phyloP scores from a whole-genome alignment of 2,113 vertebrate genomes.

The Pleuronectes platessa region DNA sequence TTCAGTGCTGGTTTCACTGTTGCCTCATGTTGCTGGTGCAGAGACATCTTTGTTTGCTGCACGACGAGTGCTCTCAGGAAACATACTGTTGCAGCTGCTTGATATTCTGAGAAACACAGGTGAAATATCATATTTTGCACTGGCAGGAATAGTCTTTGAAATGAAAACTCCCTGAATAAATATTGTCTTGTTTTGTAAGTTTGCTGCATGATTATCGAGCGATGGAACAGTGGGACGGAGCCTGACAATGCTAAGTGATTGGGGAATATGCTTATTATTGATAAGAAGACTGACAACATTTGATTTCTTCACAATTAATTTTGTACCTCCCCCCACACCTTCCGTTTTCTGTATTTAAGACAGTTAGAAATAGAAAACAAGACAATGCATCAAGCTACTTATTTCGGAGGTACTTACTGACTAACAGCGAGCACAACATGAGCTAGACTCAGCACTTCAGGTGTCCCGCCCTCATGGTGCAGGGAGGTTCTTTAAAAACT shows the following conservation, averaged over 20 bases:
- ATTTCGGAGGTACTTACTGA: no score
- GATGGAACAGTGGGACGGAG: conserved; percentile 10
- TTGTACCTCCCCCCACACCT: neutral
- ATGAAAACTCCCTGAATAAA: conserved; percentile 32
- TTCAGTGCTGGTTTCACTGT: neutral
- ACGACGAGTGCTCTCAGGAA: conserved; percentile 21
- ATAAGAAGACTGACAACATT: neutral
- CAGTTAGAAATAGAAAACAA: no score
- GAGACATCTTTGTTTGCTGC: conserved; percentile 24
- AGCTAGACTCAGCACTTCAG: no score
- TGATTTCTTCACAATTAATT: neutral
- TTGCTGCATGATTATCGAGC: conserved; percentile 20
- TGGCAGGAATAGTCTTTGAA: conserved; percentile 21
- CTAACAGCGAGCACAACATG: no score
- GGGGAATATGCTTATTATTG: neutral
- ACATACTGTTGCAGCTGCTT: neutral
- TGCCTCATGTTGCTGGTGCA: neutral
- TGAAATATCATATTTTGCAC: conserved; percentile 28
- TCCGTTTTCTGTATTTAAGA: no score
- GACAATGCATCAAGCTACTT: no score
- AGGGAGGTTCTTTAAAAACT: no score
- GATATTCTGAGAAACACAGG: conserved; percentile 19
- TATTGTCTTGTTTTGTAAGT: neutral
- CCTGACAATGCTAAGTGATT: neutral
- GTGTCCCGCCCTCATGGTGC: no score